Conservation (phyloP, 2,888 invertebrate genomes). For the Leucozona laternaria region DNA sequence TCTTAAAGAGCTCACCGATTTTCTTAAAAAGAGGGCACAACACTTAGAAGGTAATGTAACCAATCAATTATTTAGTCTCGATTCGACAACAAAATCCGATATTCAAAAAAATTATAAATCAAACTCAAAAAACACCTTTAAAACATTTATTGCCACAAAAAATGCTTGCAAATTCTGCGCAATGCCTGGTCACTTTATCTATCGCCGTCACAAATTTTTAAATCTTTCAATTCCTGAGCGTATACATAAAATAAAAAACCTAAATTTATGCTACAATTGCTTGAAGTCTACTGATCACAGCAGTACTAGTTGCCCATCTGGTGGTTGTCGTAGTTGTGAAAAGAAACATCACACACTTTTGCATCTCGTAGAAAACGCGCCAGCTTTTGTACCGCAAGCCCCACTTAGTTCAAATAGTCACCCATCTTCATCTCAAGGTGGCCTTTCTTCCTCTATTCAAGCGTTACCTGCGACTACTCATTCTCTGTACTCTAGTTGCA, state of each 20-base stretch:
- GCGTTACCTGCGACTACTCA: background rate
- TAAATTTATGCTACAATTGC: slow-evolving; percentile 30
- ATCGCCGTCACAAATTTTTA: slow-evolving; percentile 17
- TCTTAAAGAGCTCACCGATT: slow-evolving; percentile 7
- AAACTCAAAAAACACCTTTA: background rate
- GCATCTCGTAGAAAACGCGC: slow-evolving; percentile 6
- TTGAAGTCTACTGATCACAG: slow-evolving; percentile 26
- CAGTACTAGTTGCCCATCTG: slow-evolving; percentile 24
- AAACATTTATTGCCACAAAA: slow-evolving; percentile 34
- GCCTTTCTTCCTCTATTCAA: too few relatives aligned
- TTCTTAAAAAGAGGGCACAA: slow-evolving; percentile 31
- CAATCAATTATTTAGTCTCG: slow-evolving; percentile 19
- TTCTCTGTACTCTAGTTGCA: too few relatives aligned
- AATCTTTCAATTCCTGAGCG: slow-evolving; percentile 18
- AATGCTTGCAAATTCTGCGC: background rate
- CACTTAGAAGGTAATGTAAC: slow-evolving; percentile 17
- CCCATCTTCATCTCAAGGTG: background rate
- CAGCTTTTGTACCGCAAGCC: slow-evolving; percentile 6
- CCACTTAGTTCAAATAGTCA: slow-evolving; percentile 23
- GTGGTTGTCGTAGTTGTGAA: slow-evolving; percentile 14
- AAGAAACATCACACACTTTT: slow-evolving; percentile 24
- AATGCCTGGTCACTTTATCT: slow-evolving; percentile 17
- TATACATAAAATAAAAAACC: background rate
- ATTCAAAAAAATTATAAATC: slow-evolving; percentile 2
- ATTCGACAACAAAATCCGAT: slow-evolving; percentile 6